A percentile compares a stretch with the other conserved stretches of the same genome.
These are phyloP conservation scores for Rhagium mordax DNA, from an alignment of 2,888 invertebrate genomes.

Conservation along the genomic window DNA sequence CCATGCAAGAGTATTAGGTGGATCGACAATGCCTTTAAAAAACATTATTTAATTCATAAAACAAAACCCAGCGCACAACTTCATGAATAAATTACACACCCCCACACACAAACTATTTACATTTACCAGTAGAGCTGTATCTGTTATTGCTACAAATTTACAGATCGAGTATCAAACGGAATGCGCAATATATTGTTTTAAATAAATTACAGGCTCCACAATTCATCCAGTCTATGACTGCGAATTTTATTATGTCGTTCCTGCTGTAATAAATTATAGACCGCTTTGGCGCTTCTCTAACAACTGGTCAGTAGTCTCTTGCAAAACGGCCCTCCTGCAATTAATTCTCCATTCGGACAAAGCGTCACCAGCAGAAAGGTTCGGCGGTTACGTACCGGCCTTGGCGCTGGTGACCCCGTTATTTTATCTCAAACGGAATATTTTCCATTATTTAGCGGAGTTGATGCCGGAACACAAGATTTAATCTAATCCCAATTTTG, in stretches of 20 bases:
- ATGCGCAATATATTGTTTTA: conserved; percentile 29
- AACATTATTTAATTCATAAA: neutral
- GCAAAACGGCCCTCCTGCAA: conserved; percentile 43
- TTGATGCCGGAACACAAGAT: neutral
- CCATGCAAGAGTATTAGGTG: no score
- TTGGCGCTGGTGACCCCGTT: conserved; percentile 24
- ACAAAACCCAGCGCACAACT: neutral
- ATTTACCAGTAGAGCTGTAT: neutral
- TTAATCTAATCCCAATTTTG: neutral
- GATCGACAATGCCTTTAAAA: no score
- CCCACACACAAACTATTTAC: neutral
- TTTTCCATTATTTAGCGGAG: neutral
- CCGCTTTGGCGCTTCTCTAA: conserved; percentile 17
- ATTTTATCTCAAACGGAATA: conserved; percentile 6
- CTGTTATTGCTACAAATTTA: conserved; percentile 21
- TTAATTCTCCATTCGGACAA: conserved; percentile 54
- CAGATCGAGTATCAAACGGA: conserved; percentile 30
- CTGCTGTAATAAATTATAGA: conserved; percentile 37
- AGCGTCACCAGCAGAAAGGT: conserved; percentile 43
- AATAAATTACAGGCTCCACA: conserved; percentile 34
- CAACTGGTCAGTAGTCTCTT: neutral
- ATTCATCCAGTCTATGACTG: conserved; percentile 32
- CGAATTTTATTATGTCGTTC: conserved; percentile 35
- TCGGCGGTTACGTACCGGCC: conserved; percentile 21
- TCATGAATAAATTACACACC: neutral